Evolutionary conservation across 2,113 vertebrate genomes (phyloP).

Genomic region (Labeo rohita): DNA sequence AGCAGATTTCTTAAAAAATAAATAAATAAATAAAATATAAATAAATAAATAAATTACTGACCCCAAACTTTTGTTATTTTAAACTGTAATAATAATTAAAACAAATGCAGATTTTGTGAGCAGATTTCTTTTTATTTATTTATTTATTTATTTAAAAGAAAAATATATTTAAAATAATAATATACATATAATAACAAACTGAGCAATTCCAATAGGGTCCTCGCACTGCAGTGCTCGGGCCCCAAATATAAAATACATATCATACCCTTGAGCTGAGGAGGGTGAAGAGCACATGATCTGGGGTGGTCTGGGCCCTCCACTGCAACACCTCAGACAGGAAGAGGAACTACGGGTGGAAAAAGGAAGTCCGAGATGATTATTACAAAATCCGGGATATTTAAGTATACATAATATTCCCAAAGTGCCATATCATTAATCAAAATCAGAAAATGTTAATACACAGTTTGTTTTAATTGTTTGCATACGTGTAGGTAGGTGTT

Average conservation of each 20-base stretch:
- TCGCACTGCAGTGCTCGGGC: too few species aligned
- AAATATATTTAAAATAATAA: not conserved
- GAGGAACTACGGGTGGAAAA: conserved; percentile 83
- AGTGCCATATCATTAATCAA: not conserved
- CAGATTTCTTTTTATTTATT: too few species aligned
- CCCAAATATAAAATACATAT: not conserved
- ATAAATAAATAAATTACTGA: too few species aligned
- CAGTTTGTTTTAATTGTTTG: not conserved
- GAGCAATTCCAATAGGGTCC: too few species aligned
- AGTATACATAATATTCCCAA: not conserved
- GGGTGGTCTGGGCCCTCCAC: conserved; percentile 97
- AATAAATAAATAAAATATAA: too few species aligned
- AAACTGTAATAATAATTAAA: too few species aligned
- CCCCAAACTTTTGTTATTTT: too few species aligned
- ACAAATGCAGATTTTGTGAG: too few species aligned
- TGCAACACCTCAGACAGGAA: conserved; percentile 97
- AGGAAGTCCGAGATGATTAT: conserved; percentile 11
- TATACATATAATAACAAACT: not conserved
- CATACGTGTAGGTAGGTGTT: not conserved
- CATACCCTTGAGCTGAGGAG: conserved; percentile 90
- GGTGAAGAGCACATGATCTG: conserved; percentile 95
- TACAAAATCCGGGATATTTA: not conserved
- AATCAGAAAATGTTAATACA: not conserved
- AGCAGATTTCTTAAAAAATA: too few species aligned
- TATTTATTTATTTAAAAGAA: not conserved